phyloP scores from a whole-genome alignment of 2,888 invertebrate species.

The Pollenia griseotomentosa region DNA sequence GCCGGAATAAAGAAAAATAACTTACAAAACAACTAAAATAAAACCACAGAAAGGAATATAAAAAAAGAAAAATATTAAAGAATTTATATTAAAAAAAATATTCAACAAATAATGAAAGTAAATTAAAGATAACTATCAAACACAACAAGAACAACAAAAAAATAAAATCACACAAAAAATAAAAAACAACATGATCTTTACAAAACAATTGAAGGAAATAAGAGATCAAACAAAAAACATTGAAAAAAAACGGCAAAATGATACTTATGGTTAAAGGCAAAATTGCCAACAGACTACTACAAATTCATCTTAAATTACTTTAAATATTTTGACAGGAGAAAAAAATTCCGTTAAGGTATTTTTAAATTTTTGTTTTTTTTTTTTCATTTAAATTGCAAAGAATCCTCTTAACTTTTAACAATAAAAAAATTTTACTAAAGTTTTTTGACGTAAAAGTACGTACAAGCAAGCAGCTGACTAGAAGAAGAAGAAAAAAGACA shows the following conservation, averaged over 20 bases:
- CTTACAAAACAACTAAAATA: constrained; percentile 19
- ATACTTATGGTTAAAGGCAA: constrained; percentile 27
- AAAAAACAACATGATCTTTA: constrained; percentile 19
- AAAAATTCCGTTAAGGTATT: constrained; percentile 50
- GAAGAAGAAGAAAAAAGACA: neutral
- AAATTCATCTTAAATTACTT: constrained; percentile 46
- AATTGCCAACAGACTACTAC: constrained; percentile 49
- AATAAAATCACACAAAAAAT: constrained; percentile 13
- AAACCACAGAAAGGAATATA: constrained; percentile 27
- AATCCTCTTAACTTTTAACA: constrained; percentile 54
- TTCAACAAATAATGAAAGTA: constrained; percentile 61
- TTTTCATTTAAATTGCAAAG: constrained; percentile 25
- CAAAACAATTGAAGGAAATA: constrained; percentile 17
- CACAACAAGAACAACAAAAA: constrained; percentile 26
- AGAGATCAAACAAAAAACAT: constrained; percentile 1
- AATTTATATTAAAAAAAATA: neutral
- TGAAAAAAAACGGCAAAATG: constrained; percentile 5
- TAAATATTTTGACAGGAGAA: constrained; percentile 6
- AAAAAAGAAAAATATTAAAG: neutral
- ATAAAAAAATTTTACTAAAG: neutral
- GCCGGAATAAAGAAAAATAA: constrained; percentile 6
- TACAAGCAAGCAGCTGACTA: neutral
- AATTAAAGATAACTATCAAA: constrained; percentile 51
- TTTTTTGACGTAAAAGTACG: constrained; percentile 14
- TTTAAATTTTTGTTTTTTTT: constrained; percentile 27